Evolutionary conservation across 1,140 invertebrate species (phyloP).

Genomic region (Rhagoletis zephyria): DNA sequence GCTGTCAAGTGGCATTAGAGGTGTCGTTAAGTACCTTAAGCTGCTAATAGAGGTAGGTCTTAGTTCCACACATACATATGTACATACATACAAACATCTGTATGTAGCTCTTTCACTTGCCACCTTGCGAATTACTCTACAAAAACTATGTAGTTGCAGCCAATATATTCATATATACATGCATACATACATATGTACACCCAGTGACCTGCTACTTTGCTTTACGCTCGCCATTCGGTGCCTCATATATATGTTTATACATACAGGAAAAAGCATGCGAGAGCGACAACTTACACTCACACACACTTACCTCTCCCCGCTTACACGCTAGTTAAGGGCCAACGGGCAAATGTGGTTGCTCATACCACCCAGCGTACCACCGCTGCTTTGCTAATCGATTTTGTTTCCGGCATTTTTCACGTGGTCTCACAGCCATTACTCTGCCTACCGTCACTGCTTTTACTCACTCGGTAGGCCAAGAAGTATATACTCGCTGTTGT

Average conservation of each 20-base stretch:
- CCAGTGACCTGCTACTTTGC: slow-evolving; percentile 12
- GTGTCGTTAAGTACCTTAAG: slow-evolving; percentile 7
- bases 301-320: neutral
- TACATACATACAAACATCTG: neutral
- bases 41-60: neutral
- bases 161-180: too few species aligned
- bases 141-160: neutral
- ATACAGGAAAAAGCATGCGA: slow-evolving; percentile 8
- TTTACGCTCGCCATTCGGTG: neutral
- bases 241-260: neutral
- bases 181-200: neutral
- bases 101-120: neutral
- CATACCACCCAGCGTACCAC: slow-evolving; percentile 49
- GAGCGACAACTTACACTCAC: neutral
- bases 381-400: slow-evolving; percentile 66
- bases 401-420: slow-evolving; percentile 73
- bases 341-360: slow-evolving; percentile 25
- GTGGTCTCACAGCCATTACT: slow-evolving; percentile 62
- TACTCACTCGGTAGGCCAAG: neutral
- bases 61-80: neutral
- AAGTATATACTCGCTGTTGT: neutral
- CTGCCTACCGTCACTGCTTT: slow-evolving; percentile 51
- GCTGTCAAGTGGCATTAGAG: neutral
- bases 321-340: neutral
- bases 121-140: neutral